Evolutionary conservation across 2,113 vertebrate species (phyloP).

Genomic region (Prionailurus viverrinus): DNA sequence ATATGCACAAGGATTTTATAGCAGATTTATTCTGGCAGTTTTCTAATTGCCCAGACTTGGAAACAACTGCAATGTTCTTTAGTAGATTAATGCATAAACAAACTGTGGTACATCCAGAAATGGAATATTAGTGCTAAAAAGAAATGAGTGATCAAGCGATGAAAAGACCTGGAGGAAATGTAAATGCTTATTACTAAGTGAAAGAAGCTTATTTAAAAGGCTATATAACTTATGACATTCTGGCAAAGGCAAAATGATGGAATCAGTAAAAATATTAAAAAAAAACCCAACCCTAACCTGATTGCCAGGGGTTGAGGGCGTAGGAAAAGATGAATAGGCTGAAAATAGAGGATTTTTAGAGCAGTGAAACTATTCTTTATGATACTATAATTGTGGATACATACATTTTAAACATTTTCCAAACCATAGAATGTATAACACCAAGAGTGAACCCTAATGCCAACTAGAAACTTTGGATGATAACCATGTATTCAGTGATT

Average conservation of each 20-base stretch:
- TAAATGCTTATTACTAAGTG: slow-evolving; percentile 14
- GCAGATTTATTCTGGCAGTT: slow-evolving; percentile 9
- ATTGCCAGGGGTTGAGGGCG: background rate
- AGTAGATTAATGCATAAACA: slow-evolving; percentile 33
- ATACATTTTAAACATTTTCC: slow-evolving; percentile 15
- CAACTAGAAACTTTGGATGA: background rate
- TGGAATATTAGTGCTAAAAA: slow-evolving; percentile 23
- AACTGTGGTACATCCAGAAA: slow-evolving; percentile 19
- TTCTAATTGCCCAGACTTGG: slow-evolving; percentile 7
- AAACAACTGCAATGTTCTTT: slow-evolving; percentile 18
- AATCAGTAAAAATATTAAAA: background rate
- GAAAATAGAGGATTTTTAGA: slow-evolving; percentile 13
- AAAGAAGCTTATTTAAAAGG: slow-evolving; percentile 35
- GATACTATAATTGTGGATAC: background rate
- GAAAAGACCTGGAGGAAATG: background rate
- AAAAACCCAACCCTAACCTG: background rate
- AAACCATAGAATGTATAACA: background rate
- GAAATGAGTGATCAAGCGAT: slow-evolving; percentile 8
- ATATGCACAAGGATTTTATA: background rate
- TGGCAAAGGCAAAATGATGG: slow-evolving; percentile 40
- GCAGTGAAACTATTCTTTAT: slow-evolving; percentile 30
- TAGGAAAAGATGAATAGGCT: background rate
- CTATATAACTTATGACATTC: background rate
- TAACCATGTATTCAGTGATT: background rate
- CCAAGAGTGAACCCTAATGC: slow-evolving; percentile 32